Conservation (phyloP, 1,140 invertebrate species). For the Bombus ignitus region DNA sequence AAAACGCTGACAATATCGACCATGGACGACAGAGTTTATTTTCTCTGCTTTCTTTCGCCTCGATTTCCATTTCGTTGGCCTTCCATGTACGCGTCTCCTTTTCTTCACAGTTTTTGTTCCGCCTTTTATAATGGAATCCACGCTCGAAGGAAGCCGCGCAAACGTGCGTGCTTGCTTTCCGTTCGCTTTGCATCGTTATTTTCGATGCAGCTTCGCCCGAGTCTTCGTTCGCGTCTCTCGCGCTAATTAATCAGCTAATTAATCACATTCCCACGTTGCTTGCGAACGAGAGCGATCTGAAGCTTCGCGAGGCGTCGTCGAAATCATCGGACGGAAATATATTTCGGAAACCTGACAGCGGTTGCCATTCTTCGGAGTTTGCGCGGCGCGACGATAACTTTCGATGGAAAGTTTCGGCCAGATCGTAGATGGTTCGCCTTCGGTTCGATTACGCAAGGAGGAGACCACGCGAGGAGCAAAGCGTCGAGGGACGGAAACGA, state of each 20-base stretch:
- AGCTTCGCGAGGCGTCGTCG: not conserved
- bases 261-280: not conserved
- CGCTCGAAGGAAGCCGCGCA: not conserved
- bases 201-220: not conserved
- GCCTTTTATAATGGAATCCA: not conserved
- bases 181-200: not conserved
- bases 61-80: not conserved
- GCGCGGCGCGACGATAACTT: too few species aligned
- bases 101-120: not conserved
- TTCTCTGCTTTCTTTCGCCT: not conserved
- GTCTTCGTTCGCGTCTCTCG: too few species aligned
- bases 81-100: not conserved
- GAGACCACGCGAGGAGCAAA: not conserved
- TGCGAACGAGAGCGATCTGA: not conserved
- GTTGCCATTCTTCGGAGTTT: not conserved
- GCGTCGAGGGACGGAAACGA: not conserved
- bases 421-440: slow-evolving; percentile 1
- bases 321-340: not conserved
- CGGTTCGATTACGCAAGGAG: not conserved
- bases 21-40: not conserved
- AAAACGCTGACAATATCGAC: not conserved
- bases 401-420: not conserved
- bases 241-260: slow-evolving; percentile 22
- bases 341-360: not conserved
- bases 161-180: not conserved